phyloP scores from a whole-genome alignment of 2,888 invertebrate genomes.

The Drosophila colorata region DNA sequence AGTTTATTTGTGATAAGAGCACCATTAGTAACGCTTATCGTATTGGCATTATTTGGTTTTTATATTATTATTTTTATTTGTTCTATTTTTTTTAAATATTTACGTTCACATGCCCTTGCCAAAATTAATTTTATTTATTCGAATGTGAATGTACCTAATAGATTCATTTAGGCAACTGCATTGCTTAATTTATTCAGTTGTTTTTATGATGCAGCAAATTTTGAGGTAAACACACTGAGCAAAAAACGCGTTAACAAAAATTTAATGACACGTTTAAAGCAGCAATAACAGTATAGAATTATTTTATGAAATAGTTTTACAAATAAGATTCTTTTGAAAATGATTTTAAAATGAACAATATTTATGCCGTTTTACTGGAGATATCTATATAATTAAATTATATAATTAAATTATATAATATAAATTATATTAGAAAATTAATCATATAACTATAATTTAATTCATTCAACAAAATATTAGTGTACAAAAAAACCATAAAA shows the following conservation, averaged over 20 bases:
- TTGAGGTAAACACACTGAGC: conserved; percentile 17
- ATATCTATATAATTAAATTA: no score
- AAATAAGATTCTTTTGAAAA: no score
- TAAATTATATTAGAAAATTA: no score
- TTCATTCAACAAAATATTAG: neutral
- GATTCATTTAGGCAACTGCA: conserved; percentile 25
- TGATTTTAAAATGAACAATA: no score
- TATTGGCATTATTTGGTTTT: neutral
- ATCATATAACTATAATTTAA: no score
- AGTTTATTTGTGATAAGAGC: conserved; percentile 26
- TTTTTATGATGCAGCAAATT: conserved; percentile 33
- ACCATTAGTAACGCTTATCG: conserved; percentile 9
- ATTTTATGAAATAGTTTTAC: neutral
- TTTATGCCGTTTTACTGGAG: no score
- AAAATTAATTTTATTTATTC: neutral
- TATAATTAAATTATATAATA: no score
- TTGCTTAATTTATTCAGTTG: conserved; percentile 16
- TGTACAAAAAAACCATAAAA: neutral
- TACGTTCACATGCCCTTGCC: conserved; percentile 12
- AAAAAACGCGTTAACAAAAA: neutral
- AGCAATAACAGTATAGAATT: neutral
- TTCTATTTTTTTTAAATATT: neutral
- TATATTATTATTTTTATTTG: neutral
- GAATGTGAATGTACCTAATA: conserved; percentile 6
- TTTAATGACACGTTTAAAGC: no score